Conservation (phyloP, 2,888 invertebrate species). For the Gastracanthus pulcherrimus region DNA sequence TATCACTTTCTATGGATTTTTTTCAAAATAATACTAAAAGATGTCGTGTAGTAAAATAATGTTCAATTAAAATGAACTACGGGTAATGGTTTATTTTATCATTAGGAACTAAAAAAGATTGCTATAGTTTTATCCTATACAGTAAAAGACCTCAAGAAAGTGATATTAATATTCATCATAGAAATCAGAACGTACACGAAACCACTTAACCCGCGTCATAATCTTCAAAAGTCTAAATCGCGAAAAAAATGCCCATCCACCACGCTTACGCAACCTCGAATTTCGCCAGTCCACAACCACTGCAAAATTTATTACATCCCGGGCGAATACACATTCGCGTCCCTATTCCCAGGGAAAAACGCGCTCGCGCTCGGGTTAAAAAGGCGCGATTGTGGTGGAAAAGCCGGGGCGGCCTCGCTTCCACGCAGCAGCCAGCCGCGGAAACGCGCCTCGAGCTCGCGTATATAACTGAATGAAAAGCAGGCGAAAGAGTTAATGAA, state of each 20-base stretch:
- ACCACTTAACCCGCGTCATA: no score
- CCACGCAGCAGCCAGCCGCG: constrained; percentile 47
- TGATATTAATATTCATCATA: background rate
- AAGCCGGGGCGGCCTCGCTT: constrained; percentile 28
- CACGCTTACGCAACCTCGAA: background rate
- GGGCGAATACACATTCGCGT: background rate
- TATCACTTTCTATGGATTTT: no score
- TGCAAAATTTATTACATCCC: constrained; percentile 10
- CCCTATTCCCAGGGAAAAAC: constrained; percentile 18
- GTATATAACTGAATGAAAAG: background rate
- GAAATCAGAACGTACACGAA: background rate
- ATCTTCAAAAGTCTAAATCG: no score
- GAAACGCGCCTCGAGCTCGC: background rate
- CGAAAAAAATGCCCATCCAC: background rate
- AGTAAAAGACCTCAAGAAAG: background rate
- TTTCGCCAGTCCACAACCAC: background rate
- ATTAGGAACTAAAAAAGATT: background rate
- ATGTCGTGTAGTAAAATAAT: no score
- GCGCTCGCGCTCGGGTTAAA: background rate
- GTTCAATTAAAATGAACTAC: no score
- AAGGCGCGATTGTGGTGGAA: constrained; percentile 39
- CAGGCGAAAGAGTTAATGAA: constrained; percentile 21
- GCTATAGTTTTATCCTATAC: background rate
- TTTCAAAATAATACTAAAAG: no score
- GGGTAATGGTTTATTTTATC: no score